A percentile compares a stretch with the other conserved stretches of the same genome.
These are phyloP conservation scores for Antidorcas marsupialis DNA, from an alignment of 2,113 vertebrate species.

Conservation along the genomic window DNA sequence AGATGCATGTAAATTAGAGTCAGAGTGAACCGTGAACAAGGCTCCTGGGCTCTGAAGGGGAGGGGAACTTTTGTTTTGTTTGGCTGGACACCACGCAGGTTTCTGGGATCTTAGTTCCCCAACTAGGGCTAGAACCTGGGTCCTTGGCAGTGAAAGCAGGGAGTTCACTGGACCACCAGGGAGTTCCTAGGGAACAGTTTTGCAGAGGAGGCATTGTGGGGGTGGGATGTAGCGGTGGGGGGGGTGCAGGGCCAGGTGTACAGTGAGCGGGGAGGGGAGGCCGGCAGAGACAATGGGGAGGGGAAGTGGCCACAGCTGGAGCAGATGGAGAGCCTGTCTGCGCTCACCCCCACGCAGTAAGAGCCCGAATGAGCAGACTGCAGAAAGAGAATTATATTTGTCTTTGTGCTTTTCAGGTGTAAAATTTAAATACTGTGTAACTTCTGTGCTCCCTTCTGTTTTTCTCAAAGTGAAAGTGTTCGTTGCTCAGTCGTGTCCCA, in stretches of 20 bases:
- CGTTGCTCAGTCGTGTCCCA: background rate
- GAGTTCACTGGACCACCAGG: background rate
- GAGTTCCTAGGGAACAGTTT: background rate
- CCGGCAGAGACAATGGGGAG: background rate
- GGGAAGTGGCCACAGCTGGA: background rate
- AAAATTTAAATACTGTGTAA: background rate
- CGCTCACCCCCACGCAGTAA: rapidly evolving
- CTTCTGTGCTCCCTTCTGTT: background rate
- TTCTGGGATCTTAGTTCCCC: background rate
- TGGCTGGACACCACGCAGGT: background rate
- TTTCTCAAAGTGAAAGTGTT: background rate
- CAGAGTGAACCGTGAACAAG: background rate
- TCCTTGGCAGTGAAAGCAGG: background rate
- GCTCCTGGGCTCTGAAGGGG: background rate
- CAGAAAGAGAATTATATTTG: background rate
- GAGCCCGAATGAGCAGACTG: background rate
- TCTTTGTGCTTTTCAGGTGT: background rate
- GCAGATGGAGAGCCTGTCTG: background rate
- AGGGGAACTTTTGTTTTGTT: background rate
- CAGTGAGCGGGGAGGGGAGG: background rate
- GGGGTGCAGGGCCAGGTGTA: background rate
- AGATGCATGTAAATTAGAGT: background rate
- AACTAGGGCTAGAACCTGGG: background rate
- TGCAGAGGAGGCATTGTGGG: background rate
- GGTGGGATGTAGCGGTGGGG: background rate